phyloP scores from a whole-genome alignment of 1,140 invertebrate species.

The Littorina saxatilis region DNA sequence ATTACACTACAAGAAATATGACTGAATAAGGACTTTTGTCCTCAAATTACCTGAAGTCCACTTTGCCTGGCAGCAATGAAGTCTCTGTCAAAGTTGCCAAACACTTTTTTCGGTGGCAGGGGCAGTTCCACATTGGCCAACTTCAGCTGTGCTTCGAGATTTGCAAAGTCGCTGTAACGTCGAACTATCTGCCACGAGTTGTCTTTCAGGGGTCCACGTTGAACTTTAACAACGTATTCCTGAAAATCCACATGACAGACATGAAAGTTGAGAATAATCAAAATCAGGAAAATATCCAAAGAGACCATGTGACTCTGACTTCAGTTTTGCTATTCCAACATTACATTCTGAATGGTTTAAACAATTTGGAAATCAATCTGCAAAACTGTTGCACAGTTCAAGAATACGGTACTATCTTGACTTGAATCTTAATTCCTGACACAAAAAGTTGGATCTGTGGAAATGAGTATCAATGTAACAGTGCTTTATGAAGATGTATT shows the following conservation, averaged over 20 bases:
- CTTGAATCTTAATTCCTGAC: too few species aligned
- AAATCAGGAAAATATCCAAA: conserved; percentile 22
- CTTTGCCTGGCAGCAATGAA: conserved; percentile 92
- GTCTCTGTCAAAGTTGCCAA: conserved; percentile 94
- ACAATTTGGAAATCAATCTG: not conserved
- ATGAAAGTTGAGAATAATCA: not conserved
- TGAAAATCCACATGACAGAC: conserved; percentile 71
- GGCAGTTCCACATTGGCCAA: conserved; percentile 84
- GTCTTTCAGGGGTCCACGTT: conserved; percentile 84
- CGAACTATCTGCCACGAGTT: conserved; percentile 87
- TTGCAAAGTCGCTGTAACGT: conserved; percentile 92
- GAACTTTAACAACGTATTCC: conserved; percentile 90
- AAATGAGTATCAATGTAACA: too few species aligned
- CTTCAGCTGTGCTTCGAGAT: conserved; percentile 84
- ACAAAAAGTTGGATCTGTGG: too few species aligned
- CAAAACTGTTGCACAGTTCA: not conserved
- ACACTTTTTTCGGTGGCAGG: conserved; percentile 91
- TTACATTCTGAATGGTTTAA: not conserved
- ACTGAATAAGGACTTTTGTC: too few species aligned
- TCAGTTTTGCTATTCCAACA: too few species aligned
- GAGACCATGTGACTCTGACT: not conserved
- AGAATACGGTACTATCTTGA: too few species aligned
- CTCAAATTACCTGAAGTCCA: conserved; percentile 86
- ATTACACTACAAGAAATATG: too few species aligned
- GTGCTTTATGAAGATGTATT: too few species aligned